A percentile compares a stretch with the other conserved stretches of the same genome.
Conservation (phyloP, 2,888 invertebrate species). For the Schizaphis graminum region DNA sequence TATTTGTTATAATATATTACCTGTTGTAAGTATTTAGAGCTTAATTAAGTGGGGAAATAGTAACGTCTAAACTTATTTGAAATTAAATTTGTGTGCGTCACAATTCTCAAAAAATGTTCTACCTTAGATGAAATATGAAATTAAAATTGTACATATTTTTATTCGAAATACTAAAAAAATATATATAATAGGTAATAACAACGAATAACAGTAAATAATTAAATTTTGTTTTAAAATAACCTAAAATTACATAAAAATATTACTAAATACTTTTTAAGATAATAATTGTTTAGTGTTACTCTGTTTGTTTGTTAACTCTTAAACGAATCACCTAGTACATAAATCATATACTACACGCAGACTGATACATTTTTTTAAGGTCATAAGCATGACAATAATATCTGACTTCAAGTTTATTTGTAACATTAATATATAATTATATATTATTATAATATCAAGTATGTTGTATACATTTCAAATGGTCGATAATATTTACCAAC, state of each 20-base stretch:
- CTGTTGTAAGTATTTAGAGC: neutral
- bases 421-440: neutral
- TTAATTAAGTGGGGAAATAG: neutral
- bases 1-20: neutral
- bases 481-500: neutral
- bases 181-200: too few species aligned
- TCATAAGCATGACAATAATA: slow-evolving; percentile 9
- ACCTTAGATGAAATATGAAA: too few species aligned
- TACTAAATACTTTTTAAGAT: neutral
- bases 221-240: neutral
- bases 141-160: too few species aligned
- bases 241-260: neutral
- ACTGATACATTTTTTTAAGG: neutral
- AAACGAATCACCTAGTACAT: neutral
- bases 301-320: neutral
- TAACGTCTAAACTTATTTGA: too few species aligned
- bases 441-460: slow-evolving; percentile 4
- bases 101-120: neutral
- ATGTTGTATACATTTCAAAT: neutral
- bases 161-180: too few species aligned
- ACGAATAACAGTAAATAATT: neutral
- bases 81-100: too few species aligned
- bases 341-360: neutral
- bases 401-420: neutral
- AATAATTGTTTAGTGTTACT: neutral